A percentile compares a stretch with the other conserved stretches of the same genome.
Conservation (phyloP, 2,113 vertebrate species). For the Rhinopithecus roxellana region DNA sequence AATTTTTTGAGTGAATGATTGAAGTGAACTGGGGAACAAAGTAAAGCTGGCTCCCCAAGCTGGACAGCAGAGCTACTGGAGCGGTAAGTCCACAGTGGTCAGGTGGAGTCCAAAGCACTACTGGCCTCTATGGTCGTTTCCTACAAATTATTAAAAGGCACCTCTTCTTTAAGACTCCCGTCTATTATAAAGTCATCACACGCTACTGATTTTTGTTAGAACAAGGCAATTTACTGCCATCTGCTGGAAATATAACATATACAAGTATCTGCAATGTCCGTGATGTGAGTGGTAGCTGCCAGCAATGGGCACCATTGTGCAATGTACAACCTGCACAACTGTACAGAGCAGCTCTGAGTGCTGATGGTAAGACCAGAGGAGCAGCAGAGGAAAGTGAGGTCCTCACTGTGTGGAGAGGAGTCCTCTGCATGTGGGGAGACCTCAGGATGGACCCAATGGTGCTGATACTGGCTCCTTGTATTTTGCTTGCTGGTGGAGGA, state of each 20-base stretch:
- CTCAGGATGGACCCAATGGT: not conserved
- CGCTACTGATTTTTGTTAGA: not conserved
- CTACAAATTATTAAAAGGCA: not conserved
- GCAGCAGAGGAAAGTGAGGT: not conserved
- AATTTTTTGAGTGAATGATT: not conserved
- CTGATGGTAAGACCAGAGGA: not conserved
- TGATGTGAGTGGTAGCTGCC: fast-evolving
- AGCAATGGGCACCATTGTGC: not conserved
- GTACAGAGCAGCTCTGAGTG: not conserved
- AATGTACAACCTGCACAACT: not conserved
- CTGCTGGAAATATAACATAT: not conserved
- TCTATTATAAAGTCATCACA: not conserved
- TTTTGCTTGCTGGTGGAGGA: not conserved
- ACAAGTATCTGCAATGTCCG: fast-evolving
- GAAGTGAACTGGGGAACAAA: not conserved
- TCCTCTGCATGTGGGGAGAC: not conserved
- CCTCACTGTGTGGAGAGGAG: too few relatives aligned
- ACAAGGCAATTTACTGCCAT: constrained; percentile 15
- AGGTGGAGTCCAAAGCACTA: too few relatives aligned
- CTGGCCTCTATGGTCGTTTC: not conserved
- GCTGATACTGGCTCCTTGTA: too few relatives aligned
- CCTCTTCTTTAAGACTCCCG: not conserved
- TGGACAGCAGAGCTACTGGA: not conserved
- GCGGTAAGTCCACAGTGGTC: not conserved
- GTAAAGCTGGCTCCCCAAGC: not conserved